phyloP scores from a whole-genome alignment of 2,113 vertebrate genomes.

The Aldabrachelys gigantea region DNA sequence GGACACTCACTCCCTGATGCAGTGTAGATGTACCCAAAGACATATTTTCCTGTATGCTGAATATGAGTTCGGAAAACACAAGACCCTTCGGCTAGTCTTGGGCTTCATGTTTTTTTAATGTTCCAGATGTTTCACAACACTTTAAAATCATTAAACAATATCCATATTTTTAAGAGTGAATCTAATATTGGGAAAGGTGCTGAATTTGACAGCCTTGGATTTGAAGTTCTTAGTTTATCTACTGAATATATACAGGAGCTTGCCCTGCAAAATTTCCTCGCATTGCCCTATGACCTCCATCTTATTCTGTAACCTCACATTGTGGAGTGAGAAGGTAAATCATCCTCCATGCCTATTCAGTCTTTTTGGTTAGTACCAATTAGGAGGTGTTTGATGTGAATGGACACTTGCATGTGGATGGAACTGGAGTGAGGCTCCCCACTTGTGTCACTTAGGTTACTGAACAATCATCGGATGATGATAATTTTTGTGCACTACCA shows the following conservation, averaged over 20 bases:
- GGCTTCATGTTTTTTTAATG: background rate
- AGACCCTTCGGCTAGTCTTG: background rate
- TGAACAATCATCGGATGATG: background rate
- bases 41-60: background rate
- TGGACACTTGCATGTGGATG: slow-evolving; percentile 16
- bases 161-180: background rate
- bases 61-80: background rate
- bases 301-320: background rate
- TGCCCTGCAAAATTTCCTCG: background rate
- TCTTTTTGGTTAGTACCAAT: background rate
- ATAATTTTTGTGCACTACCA: background rate
- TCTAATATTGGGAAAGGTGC: background rate
- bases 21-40: background rate
- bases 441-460: background rate
- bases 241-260: background rate
- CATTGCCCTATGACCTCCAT: background rate
- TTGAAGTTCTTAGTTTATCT: fast-evolving
- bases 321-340: background rate
- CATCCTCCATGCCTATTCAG: slow-evolving; percentile 4
- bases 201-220: background rate
- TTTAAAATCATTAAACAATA: background rate
- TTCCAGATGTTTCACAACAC: background rate
- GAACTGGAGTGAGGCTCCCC: background rate
- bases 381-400: slow-evolving; percentile 34
- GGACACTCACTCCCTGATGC: background rate